phyloP scores from a whole-genome alignment of 1,140 invertebrate species.

The Euschistus heros region DNA sequence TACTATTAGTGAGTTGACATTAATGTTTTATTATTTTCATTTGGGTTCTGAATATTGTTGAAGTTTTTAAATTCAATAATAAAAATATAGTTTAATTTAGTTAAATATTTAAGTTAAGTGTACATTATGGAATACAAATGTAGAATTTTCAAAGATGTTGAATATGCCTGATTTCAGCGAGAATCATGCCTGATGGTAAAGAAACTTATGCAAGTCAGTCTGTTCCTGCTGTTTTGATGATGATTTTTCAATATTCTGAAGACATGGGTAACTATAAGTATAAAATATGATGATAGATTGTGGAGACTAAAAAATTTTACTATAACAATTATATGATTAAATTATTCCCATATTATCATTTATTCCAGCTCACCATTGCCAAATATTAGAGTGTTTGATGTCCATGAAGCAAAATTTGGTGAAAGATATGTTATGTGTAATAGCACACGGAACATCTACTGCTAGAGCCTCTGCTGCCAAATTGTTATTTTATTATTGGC shows the following conservation, averaged over 20 bases:
- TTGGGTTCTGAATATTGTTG: too few species aligned
- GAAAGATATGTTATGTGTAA: constrained; percentile 88
- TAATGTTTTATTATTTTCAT: too few species aligned
- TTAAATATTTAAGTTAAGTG: too few species aligned
- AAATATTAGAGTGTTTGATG: constrained; percentile 90
- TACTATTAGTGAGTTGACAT: constrained; percentile 66
- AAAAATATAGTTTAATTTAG: too few species aligned
- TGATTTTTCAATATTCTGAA: constrained; percentile 91
- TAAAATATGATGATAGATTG: neutral
- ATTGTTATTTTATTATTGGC: constrained; percentile 98
- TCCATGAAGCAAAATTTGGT: constrained; percentile 76
- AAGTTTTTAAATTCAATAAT: too few species aligned
- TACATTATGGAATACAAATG: too few species aligned
- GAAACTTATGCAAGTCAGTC: constrained; percentile 84
- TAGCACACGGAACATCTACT: constrained; percentile 89
- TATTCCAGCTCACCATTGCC: constrained; percentile 75
- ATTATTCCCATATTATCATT: neutral
- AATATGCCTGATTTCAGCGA: constrained; percentile 39
- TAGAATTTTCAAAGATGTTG: too few species aligned
- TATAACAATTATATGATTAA: constrained; percentile 1
- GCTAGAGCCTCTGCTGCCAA: constrained; percentile 88
- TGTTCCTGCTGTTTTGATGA: constrained; percentile 89
- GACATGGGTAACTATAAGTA: constrained; percentile 56
- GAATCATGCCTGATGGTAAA: constrained; percentile 49
- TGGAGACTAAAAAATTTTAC: neutral